Conservation (phyloP, 2,888 invertebrate genomes). For the Cerceris ruficornis region DNA sequence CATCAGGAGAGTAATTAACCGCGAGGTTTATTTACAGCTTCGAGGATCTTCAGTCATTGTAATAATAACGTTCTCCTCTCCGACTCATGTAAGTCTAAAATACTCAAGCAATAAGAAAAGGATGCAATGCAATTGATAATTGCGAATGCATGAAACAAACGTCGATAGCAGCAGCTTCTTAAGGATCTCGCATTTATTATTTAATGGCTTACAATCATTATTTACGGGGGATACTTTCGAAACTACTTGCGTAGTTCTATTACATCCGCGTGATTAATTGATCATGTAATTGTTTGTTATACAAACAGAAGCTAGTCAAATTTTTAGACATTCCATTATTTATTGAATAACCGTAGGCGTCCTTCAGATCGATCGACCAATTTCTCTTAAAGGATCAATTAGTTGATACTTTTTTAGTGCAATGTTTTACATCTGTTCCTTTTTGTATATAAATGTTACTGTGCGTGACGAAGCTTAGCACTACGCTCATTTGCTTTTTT, state of each 20-base stretch:
- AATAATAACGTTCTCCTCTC: slow-evolving; percentile 25
- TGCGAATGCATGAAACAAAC: slow-evolving; percentile 11
- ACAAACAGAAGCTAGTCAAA: slow-evolving; percentile 68
- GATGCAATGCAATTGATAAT: slow-evolving; percentile 25
- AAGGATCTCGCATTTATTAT: slow-evolving; percentile 42
- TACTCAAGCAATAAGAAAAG: slow-evolving; percentile 57
- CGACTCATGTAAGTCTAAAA: slow-evolving; percentile 38
- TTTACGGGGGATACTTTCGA: slow-evolving; percentile 30
- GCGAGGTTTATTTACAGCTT: slow-evolving; percentile 27
- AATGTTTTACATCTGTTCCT: slow-evolving; percentile 72
- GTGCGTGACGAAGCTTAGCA: slow-evolving; percentile 35
- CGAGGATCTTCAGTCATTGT: slow-evolving; percentile 35
- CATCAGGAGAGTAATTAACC: slow-evolving; percentile 19
- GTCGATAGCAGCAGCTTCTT: slow-evolving; percentile 37
- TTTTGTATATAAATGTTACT: slow-evolving; percentile 58
- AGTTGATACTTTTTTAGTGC: slow-evolving; percentile 72
- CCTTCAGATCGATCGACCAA: slow-evolving; percentile 43
- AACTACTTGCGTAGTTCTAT: slow-evolving; percentile 48
- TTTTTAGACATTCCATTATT: slow-evolving; percentile 61
- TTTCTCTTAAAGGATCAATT: slow-evolving; percentile 56
- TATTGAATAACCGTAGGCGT: slow-evolving; percentile 36
- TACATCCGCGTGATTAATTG: slow-evolving; percentile 49
- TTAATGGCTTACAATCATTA: slow-evolving; percentile 31
- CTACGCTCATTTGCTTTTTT: slow-evolving; percentile 43
- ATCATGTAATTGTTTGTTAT: slow-evolving; percentile 64